Percentiles rank a stretch among this genome's conserved stretches.
Evolutionary conservation across 2,888 invertebrate genomes (phyloP).

Genomic region (Salticus scenicus): DNA sequence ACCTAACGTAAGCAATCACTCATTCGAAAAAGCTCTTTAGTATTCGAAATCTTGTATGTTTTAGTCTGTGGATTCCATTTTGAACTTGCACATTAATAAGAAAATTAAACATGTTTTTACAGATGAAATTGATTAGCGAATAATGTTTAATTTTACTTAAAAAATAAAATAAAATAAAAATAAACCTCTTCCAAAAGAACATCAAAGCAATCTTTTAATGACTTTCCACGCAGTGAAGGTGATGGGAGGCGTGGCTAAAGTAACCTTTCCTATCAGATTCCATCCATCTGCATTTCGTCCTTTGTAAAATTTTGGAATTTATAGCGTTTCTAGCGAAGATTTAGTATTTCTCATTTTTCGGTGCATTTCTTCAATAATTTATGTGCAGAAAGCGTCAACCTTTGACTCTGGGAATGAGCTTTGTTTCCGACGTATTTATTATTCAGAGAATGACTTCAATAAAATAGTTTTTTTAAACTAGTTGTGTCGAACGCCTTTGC

Average conservation of each 20-base stretch:
- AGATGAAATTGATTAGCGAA: too few species aligned
- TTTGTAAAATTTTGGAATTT: slow-evolving; percentile 57
- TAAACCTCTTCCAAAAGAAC: too few species aligned
- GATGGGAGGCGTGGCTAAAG: slow-evolving; percentile 37
- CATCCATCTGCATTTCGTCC: slow-evolving; percentile 44
- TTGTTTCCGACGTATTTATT: slow-evolving; percentile 33
- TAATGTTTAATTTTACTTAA: too few species aligned
- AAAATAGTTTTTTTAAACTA: slow-evolving; percentile 41
- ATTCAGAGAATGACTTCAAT: slow-evolving; percentile 25
- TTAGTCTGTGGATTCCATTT: too few species aligned
- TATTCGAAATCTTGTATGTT: too few species aligned
- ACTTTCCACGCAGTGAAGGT: not conserved
- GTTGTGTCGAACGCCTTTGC: slow-evolving; percentile 12
- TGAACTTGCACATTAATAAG: too few species aligned
- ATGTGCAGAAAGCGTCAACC: slow-evolving; percentile 37
- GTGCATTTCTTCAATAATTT: slow-evolving; percentile 56
- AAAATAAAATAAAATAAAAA: too few species aligned
- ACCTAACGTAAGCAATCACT: too few species aligned
- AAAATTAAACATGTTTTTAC: too few species aligned
- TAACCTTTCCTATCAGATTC: slow-evolving; percentile 59
- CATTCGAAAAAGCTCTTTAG: too few species aligned
- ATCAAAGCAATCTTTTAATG: slow-evolving; percentile 33
- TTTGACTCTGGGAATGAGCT: slow-evolving; percentile 24
- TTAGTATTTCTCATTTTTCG: slow-evolving; percentile 65
- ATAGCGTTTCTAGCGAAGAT: slow-evolving; percentile 57